Percentiles rank a stretch among this genome's conserved stretches.
Evolutionary conservation across 2,888 invertebrate genomes (phyloP).

Genomic region (Agrotis puta): DNA sequence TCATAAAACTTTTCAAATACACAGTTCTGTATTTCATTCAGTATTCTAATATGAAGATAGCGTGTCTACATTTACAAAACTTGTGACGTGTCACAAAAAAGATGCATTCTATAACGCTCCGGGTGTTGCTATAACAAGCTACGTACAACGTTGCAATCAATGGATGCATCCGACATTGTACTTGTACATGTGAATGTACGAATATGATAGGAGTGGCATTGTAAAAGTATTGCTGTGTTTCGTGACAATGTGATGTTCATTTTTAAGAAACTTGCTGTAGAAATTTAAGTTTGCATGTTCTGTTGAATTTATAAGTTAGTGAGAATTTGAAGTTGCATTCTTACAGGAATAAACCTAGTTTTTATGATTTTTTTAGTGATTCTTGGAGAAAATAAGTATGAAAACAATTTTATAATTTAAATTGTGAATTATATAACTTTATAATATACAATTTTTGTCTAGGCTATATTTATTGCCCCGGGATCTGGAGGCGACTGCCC

Average conservation of each 20-base stretch:
- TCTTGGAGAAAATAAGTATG: no score
- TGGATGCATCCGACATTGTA: neutral
- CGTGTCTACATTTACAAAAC: neutral
- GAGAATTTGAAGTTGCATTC: no score
- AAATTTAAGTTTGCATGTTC: no score
- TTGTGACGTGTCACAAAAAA: conserved; percentile 17
- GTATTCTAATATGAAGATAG: neutral
- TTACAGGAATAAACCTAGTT: no score
- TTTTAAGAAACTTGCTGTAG: neutral
- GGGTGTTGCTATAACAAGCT: conserved; percentile 38
- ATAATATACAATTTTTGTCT: no score
- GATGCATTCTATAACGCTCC: conserved; percentile 23
- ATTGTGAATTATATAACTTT: no score
- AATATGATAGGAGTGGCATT: neutral
- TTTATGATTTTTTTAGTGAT: no score
- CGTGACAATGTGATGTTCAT: neutral
- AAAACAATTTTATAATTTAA: no score
- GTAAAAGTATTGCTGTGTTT: neutral
- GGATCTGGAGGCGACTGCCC: no score
- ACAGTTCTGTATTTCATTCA: neutral
- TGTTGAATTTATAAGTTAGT: no score
- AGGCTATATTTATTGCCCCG: no score
- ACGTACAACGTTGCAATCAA: conserved; percentile 45
- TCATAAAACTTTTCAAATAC: neutral
- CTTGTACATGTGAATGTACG: neutral